Evolutionary conservation across 2,888 invertebrate genomes (phyloP), one percentile per base, ranked within the genome.

Genomic region (Erebia ligea): DNA sequence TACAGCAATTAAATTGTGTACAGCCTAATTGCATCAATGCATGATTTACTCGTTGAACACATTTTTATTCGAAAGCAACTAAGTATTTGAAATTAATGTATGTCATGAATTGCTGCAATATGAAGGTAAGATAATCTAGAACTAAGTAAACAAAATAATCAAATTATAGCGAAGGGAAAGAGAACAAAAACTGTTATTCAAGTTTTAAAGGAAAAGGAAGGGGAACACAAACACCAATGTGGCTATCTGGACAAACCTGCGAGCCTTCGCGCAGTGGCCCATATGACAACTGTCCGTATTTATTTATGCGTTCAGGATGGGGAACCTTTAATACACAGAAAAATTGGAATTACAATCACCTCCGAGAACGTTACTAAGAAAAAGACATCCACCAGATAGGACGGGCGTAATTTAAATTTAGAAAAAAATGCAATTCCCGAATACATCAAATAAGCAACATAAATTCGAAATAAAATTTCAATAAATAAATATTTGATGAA

Each of bases 181-280:
- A 58, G 11, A 72, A 71, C 73, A 67, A 79, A 77, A 63, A 71
- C 52, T 80, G 45, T 61, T 67, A 69, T 45, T 59, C 73, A 79
- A 82, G 83, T 81, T 81, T 78, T 77, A 84, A 82, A 88, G 86
- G 86, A 86, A 89, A 82, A 84, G 88, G 89, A 85, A 85, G 80
- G 88, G 92, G 89, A 86, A 81, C 84, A 93, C 92, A 91, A 92
- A 93, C 93, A 93, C 85, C 92, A 92, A 93, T 86, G 87, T 90
- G 90, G 91, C 91, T 83, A 82, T 83, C 86, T 86, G 92, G 93
- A 94, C 94, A 92, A 94, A 94, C 94, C 94, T 94, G 94, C 82
- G 95, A 94, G 92, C 94, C 95, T 91, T 95, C 95, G 94, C 94
- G 95, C 94, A 94, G 94, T 88, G 92, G 92, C 94, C 95, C 94